Conservation (phyloP, 2,113 vertebrate genomes). For the Pogonocichla stellata region DNA sequence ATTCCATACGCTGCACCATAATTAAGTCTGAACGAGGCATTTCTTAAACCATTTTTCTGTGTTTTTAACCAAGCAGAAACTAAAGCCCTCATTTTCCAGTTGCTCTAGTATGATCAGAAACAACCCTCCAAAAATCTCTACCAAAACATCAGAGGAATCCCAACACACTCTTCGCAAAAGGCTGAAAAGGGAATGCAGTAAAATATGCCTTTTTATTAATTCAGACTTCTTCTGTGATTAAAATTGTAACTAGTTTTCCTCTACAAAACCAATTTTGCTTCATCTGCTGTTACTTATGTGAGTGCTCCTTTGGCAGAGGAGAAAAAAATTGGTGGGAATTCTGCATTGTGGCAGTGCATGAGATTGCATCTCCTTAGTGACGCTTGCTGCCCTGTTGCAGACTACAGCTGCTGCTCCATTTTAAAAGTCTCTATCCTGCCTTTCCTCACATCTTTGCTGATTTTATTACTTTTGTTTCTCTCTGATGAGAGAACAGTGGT, state of each 20-base stretch:
- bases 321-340: not conserved
- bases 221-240: not conserved
- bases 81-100: not conserved
- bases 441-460: not conserved
- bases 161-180: not conserved
- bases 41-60: not conserved
- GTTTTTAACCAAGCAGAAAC: not conserved
- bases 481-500: not conserved
- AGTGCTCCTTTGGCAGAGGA: not conserved
- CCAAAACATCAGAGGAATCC: not conserved
- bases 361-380: rapidly evolving
- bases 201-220: not conserved
- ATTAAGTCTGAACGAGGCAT: not conserved
- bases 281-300: not conserved
- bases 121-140: not conserved
- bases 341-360: not conserved
- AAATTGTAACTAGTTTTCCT: not conserved
- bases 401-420: not conserved
- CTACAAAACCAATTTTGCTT: not conserved
- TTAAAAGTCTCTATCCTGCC: not conserved
- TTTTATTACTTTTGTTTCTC: not conserved
- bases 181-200: not conserved
- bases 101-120: not conserved
- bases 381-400: not conserved
- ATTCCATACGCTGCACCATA: not conserved